phyloP scores from a whole-genome alignment of 2,113 vertebrate species.

The Hymenochirus boettgeri region DNA sequence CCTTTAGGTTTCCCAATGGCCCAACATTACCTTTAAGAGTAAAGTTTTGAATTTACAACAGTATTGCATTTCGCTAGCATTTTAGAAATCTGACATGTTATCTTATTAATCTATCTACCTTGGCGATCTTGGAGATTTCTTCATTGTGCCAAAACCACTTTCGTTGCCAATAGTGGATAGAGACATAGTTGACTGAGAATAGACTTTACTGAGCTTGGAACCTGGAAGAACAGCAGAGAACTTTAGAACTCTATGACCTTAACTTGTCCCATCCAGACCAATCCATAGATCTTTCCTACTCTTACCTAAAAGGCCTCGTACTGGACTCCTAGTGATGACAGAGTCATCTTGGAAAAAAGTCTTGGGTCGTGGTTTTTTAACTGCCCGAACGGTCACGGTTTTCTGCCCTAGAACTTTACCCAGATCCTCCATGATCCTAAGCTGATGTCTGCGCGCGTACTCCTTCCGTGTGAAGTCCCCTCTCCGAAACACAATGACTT shows the following conservation, averaged over 20 bases:
- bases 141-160: slow-evolving; percentile 49
- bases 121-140: slow-evolving; percentile 67
- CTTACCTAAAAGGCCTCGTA: slow-evolving; percentile 76
- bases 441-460: slow-evolving; percentile 77
- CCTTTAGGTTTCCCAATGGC: too few relatives aligned
- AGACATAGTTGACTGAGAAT: slow-evolving; percentile 85
- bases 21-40: too few relatives aligned
- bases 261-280: too few relatives aligned
- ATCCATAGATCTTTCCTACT: neutral
- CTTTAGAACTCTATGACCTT: neutral
- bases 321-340: slow-evolving; percentile 73
- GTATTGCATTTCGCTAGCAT: too few relatives aligned
- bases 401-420: slow-evolving; percentile 82
- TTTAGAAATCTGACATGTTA: too few relatives aligned
- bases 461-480: slow-evolving; percentile 80
- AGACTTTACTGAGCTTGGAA: slow-evolving; percentile 78
- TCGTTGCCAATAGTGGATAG: slow-evolving; percentile 82
- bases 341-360: slow-evolving; percentile 85
- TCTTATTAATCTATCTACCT: too few relatives aligned
- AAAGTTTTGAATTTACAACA: too few relatives aligned
- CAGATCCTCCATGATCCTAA: slow-evolving; percentile 87
- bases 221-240: slow-evolving; percentile 54
- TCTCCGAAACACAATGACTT: slow-evolving; percentile 57
- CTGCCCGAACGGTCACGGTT: slow-evolving; percentile 64
- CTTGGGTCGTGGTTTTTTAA: slow-evolving; percentile 75